These are phyloP conservation scores for Agrotis clavis DNA, from an alignment of 2,888 invertebrate species.

Conservation along the genomic window DNA sequence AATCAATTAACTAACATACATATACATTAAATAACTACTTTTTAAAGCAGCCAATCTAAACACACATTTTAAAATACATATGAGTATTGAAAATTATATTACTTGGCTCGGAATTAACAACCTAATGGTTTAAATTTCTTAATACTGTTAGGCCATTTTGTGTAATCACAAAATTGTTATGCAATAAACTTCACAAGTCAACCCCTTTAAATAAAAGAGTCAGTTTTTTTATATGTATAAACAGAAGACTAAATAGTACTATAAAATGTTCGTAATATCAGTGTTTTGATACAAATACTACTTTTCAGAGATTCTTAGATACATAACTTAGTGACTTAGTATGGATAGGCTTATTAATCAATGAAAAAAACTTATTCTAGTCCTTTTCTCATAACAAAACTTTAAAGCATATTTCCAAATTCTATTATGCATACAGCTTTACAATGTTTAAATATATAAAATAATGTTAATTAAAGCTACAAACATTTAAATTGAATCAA, in stretches of 20 bases:
- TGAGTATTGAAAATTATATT: slow-evolving; percentile 31
- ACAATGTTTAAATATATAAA: slow-evolving; percentile 36
- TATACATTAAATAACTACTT: background rate
- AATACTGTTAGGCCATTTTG: slow-evolving; percentile 61
- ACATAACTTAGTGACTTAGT: slow-evolving; percentile 49
- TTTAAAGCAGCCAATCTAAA: slow-evolving; percentile 15
- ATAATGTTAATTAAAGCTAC: slow-evolving; percentile 52
- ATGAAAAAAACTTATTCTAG: slow-evolving; percentile 22
- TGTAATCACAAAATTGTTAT: background rate
- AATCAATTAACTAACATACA: slow-evolving; percentile 16
- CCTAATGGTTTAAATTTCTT: slow-evolving; percentile 15
- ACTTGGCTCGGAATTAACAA: slow-evolving; percentile 54
- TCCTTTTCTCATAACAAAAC: slow-evolving; percentile 12
- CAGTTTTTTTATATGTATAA: background rate
- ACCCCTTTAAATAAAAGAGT: slow-evolving; percentile 1
- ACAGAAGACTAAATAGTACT: slow-evolving; percentile 10
- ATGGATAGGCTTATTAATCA: slow-evolving; percentile 24
- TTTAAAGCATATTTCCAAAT: slow-evolving; percentile 38
- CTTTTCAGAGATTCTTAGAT: slow-evolving; percentile 43
- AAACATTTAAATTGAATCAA: slow-evolving; percentile 67
- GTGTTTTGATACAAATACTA: slow-evolving; percentile 8
- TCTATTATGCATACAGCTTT: slow-evolving; percentile 34
- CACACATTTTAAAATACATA: slow-evolving; percentile 13
- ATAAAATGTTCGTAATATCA: background rate
- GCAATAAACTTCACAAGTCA: background rate